phyloP scores from a whole-genome alignment of 1,140 invertebrate species.

The Aethina tumida region DNA sequence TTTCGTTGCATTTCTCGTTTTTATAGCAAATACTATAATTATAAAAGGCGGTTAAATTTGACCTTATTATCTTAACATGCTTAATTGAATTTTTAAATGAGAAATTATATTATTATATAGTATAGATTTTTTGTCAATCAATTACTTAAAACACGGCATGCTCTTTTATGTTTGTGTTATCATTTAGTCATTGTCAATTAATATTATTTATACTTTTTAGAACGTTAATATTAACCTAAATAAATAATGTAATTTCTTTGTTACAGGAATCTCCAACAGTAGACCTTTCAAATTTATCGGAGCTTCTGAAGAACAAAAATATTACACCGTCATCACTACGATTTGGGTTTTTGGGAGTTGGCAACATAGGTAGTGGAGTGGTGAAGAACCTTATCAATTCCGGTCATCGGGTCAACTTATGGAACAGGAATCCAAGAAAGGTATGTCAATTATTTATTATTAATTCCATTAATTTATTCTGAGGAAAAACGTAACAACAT shows the following conservation, averaged over 20 bases:
- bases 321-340: constrained; percentile 77
- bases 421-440: constrained; percentile 89
- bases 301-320: constrained; percentile 74
- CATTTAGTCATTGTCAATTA: background rate
- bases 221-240: background rate
- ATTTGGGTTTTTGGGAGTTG: constrained; percentile 91
- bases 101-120: no score
- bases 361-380: constrained; percentile 93
- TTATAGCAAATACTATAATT: background rate
- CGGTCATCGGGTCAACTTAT: constrained; percentile 86
- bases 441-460: constrained; percentile 51
- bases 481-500: no score
- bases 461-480: no score
- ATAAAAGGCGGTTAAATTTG: background rate
- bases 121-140: no score
- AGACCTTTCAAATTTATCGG: constrained; percentile 67
- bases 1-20: background rate
- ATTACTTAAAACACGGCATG: no score
- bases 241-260: constrained; percentile 5
- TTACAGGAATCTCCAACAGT: constrained; percentile 59
- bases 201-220: background rate
- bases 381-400: constrained; percentile 92
- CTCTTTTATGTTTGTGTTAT: background rate
- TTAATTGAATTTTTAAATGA: no score
- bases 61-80: background rate